Percentiles rank a stretch among this genome's conserved stretches.
phyloP scores from a whole-genome alignment of 2,888 invertebrate genomes.

The Disparrhopalites patrizii region DNA sequence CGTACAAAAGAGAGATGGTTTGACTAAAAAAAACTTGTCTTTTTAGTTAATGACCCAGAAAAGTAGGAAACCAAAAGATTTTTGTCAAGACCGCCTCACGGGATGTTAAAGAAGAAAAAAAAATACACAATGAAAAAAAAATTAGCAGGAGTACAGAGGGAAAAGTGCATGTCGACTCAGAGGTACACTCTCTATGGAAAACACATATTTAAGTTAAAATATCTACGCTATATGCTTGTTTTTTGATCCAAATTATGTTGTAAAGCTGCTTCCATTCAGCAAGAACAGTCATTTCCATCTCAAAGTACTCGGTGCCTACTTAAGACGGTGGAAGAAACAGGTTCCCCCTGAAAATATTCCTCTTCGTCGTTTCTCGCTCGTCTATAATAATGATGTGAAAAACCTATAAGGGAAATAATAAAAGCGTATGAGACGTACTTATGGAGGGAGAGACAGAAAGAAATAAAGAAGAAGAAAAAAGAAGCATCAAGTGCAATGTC shows the following conservation, averaged over 20 bases:
- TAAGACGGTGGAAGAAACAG: too few species aligned
- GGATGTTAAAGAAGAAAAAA: background rate
- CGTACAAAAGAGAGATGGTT: too few species aligned
- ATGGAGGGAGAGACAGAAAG: background rate
- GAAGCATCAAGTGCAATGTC: slow-evolving; percentile 12
- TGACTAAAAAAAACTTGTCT: slow-evolving; percentile 19
- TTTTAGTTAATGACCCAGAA: slow-evolving; percentile 24
- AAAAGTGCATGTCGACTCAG: background rate
- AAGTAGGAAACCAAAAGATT: background rate
- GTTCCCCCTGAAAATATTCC: background rate
- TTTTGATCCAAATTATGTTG: slow-evolving; percentile 1
- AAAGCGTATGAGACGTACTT: too few species aligned
- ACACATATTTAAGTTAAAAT: background rate
- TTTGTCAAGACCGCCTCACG: background rate
- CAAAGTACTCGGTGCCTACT: too few species aligned
- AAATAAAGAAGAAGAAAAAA: slow-evolving; percentile 2
- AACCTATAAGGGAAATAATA: background rate
- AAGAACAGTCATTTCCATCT: too few species aligned
- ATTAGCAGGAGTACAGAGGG: too few species aligned
- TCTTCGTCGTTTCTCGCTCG: too few species aligned
- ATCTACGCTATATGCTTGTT: background rate
- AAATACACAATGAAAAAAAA: too few species aligned
- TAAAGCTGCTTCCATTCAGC: background rate
- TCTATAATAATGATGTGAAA: background rate
- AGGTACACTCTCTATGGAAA: background rate